Evolutionary conservation across 2,888 invertebrate species (phyloP).

Genomic region (Tetragnatha montana): DNA sequence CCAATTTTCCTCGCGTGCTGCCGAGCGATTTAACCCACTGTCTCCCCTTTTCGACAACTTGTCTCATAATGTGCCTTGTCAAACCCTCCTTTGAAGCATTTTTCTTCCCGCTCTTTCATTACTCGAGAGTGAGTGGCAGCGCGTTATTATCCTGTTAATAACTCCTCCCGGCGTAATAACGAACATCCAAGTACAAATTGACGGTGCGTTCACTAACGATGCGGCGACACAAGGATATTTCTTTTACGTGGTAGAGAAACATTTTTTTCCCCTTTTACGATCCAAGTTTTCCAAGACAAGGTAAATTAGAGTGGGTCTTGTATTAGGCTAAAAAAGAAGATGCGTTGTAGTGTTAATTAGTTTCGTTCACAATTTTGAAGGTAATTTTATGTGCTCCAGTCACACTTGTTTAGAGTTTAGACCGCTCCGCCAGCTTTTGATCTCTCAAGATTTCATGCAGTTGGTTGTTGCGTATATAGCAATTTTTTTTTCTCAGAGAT

Average conservation of each 20-base stretch:
- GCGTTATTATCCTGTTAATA: background rate
- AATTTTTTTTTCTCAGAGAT: too few species aligned
- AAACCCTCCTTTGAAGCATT: background rate
- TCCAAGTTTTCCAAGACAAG: too few species aligned
- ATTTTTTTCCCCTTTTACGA: too few species aligned
- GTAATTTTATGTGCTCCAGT: too few species aligned
- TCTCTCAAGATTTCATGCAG: too few species aligned
- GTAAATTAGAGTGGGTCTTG: too few species aligned
- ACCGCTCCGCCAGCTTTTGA: too few species aligned
- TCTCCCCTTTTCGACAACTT: background rate
- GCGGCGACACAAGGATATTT: background rate
- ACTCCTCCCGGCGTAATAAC: background rate
- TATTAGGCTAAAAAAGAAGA: too few species aligned
- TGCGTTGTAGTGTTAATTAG: too few species aligned
- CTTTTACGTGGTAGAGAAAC: background rate
- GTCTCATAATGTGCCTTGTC: background rate
- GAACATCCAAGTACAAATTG: background rate
- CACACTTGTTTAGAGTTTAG: too few species aligned
- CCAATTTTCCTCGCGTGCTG: background rate
- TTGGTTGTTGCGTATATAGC: too few species aligned
- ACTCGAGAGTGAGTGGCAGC: background rate
- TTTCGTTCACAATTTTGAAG: too few species aligned
- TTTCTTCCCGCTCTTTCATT: background rate
- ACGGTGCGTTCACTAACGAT: background rate
- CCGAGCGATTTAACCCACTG: background rate